Evolutionary conservation across 2,888 invertebrate genomes (phyloP).

Genomic region (Acleris sparsana): DNA sequence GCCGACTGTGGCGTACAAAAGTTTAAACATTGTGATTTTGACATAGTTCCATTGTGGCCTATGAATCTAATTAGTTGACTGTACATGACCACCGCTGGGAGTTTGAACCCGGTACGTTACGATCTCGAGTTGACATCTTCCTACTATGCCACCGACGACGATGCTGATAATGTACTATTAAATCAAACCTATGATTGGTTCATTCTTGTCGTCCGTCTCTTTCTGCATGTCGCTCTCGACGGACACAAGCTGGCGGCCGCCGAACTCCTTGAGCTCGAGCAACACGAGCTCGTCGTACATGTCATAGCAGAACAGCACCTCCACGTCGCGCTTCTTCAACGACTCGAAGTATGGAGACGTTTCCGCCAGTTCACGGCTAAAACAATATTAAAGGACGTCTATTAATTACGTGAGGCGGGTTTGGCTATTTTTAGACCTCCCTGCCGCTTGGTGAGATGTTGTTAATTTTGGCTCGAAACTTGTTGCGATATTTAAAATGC

Average conservation of each 20-base stretch:
- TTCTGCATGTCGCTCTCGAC: constrained; percentile 97
- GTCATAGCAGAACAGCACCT: constrained; percentile 98
- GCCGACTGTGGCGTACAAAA: too few relatives aligned
- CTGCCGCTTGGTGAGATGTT: too few relatives aligned
- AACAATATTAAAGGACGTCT: not conserved
- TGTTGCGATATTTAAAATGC: too few relatives aligned
- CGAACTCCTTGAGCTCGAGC: constrained; percentile 93
- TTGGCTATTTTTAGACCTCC: too few relatives aligned
- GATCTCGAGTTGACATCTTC: too few relatives aligned
- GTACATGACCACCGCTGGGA: not conserved
- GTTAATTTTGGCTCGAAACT: too few relatives aligned
- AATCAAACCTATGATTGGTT: constrained; percentile 84
- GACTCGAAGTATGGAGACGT: constrained; percentile 98
- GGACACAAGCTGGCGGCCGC: constrained; percentile 89
- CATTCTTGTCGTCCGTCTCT: constrained; percentile 83
- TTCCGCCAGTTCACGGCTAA: constrained; percentile 95
- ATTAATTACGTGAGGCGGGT: too few relatives aligned
- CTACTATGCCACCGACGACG: too few relatives aligned
- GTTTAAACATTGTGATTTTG: too few relatives aligned
- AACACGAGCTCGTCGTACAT: constrained; percentile 98
- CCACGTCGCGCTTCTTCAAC: constrained; percentile 92
- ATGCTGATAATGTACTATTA: not conserved
- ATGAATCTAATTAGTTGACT: too few relatives aligned
- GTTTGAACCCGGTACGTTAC: not conserved
- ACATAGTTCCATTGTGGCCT: too few relatives aligned